Conservation (phyloP, 2,113 vertebrate genomes). For the Piprites chloris region DNA sequence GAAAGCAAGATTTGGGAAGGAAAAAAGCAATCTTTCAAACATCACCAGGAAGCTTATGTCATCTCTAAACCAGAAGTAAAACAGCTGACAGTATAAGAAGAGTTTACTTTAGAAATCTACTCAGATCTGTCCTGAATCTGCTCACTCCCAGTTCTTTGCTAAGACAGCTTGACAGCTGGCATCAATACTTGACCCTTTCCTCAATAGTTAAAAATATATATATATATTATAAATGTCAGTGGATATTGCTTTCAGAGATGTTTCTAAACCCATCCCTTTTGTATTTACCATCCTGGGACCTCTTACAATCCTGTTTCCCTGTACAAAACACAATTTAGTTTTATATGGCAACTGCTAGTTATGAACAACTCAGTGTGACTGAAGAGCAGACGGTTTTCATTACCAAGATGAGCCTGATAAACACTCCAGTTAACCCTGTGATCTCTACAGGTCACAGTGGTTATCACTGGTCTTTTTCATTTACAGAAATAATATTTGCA, state of each 20-base stretch:
- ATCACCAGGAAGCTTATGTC: neutral
- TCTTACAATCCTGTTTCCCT: neutral
- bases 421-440: constrained; percentile 28
- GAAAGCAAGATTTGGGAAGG: neutral
- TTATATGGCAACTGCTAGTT: neutral
- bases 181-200: neutral
- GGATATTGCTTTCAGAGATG: neutral
- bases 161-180: neutral
- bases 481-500: constrained; percentile 51
- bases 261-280: neutral
- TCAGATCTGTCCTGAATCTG: neutral
- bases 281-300: neutral
- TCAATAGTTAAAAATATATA: neutral
- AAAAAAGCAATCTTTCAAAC: neutral
- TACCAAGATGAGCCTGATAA: neutral
- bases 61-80: neutral
- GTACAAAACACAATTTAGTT: neutral
- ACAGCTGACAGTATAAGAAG: neutral
- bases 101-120: neutral
- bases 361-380: neutral
- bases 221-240: neutral
- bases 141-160: neutral
- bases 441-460: constrained; percentile 12
- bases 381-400: constrained; percentile 38
- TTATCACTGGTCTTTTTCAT: constrained; percentile 19